Evolutionary conservation across 2,113 vertebrate genomes (phyloP), one percentile per base, ranked within the genome.

Genomic region (Chunga burmeisteri): DNA sequence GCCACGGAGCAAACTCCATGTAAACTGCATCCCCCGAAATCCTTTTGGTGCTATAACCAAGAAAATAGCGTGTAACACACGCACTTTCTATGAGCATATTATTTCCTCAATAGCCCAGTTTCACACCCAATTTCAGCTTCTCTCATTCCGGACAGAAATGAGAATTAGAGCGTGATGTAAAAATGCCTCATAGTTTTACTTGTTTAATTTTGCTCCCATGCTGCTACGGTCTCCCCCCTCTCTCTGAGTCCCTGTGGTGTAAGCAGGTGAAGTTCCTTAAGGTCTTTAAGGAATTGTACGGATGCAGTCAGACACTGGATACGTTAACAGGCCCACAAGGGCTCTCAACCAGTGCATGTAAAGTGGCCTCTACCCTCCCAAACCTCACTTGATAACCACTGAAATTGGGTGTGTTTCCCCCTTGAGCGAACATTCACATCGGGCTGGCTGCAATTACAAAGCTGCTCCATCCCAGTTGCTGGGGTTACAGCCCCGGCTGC

Each of bases 401-500:
- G 15, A 29, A 36, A 13, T 0, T 2, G 38, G 42, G 58, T 17
- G 70, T 13, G 13, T 61, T 89, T 23, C 10, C 81, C 36, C 58
- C 80, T 49, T 1, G 2, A 27, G 42, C 2, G 11, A 42, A 8
- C 16, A 26, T 34, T n/a, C 70, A 23, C 32, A 4, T 5, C 2
- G 0, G 10, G 20, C 42, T 68, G 79, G 50, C 67, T 81, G 56
- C 42, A 9, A 2, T 46, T 30, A 13, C 13, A 17, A 27, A 58
- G 58, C 46, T 21, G 52, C 67, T 23, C 29, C 1, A 0, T 13
- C 65, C 65, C 36, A 0, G 6, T 5, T 0, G 0, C 32, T 6
- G 55, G 52, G 16, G 26, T 47, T 49, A 10, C 38, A 66, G 75
- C 68, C 44, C n/a, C 78, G 62, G 53, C 83, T 78, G 62, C 50